A percentile compares a stretch with the other conserved stretches of the same genome.
Evolutionary conservation across 1,140 invertebrate genomes (phyloP).

Genomic region (Caenorhabditis brenneri): DNA sequence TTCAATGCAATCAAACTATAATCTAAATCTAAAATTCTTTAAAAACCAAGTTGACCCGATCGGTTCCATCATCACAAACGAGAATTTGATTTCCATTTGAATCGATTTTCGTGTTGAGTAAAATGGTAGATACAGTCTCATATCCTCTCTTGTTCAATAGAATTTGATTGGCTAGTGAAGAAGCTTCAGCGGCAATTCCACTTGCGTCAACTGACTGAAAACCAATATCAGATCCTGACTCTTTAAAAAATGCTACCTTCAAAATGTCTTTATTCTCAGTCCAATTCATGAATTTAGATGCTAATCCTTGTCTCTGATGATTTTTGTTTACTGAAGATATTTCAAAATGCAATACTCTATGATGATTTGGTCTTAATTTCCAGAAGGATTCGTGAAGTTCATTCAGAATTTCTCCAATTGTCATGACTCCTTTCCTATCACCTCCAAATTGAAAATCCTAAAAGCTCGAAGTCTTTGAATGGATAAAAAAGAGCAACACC

Average conservation of each 20-base stretch:
- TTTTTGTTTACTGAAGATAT: not conserved
- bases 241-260: not conserved
- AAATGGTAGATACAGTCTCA: not conserved
- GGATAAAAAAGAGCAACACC: no score
- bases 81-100: conserved; percentile 15
- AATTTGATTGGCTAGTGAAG: conserved; percentile 11
- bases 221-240: not conserved
- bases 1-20: not conserved
- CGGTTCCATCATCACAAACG: conserved; percentile 9
- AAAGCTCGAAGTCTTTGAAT: no score
- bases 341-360: conserved; percentile 29
- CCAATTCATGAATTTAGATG: conserved; percentile 12
- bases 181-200: not conserved
- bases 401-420: conserved; percentile 6
- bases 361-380: not conserved
- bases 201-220: conserved; percentile 4
- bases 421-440: not conserved
- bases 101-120: not conserved
- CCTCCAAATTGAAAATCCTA: conserved; percentile 3
- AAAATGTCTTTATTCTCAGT: not conserved
- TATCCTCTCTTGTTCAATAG: not conserved
- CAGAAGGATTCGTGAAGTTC: conserved; percentile 10
- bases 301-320: conserved; percentile 9
- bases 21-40: not conserved
- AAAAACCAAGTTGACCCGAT: not conserved